These are phyloP conservation scores for Liolophura sinensis DNA, from an alignment of 1,140 invertebrate genomes.

Conservation along the genomic window DNA sequence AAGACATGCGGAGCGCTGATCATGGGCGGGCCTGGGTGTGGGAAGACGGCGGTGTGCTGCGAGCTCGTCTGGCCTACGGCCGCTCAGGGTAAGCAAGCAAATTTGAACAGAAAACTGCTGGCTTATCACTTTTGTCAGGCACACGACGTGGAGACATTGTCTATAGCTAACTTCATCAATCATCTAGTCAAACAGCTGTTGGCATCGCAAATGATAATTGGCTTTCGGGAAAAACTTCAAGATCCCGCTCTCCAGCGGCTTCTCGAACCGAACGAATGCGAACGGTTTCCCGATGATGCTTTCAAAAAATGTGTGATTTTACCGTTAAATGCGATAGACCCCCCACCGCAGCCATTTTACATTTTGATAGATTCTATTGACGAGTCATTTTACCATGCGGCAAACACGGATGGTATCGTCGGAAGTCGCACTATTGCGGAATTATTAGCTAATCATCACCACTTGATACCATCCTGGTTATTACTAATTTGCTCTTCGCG, in stretches of 20 bases:
- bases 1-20: conserved; percentile 76
- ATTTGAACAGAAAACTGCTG: conserved; percentile 43
- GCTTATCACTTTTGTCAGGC: conserved; percentile 60
- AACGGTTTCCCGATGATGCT: conserved; percentile 79
- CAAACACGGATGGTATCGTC: conserved; percentile 47
- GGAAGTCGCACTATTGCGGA: conserved; percentile 75
- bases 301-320: conserved; percentile 82
- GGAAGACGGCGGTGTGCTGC: conserved; percentile 76
- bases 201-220: conserved; percentile 61
- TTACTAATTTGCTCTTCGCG: conserved; percentile 87
- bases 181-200: conserved; percentile 80
- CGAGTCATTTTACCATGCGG: conserved; percentile 63
- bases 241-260: conserved; percentile 30
- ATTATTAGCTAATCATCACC: conserved; percentile 84
- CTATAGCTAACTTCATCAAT: conserved; percentile 80
- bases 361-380: conserved; percentile 92
- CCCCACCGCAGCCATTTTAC: conserved; percentile 77
- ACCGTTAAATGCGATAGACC: conserved; percentile 76
- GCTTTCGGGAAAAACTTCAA: conserved; percentile 64
- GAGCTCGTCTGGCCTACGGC: conserved; percentile 79
- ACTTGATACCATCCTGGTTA: conserved; percentile 92
- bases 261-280: conserved; percentile 37
- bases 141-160: conserved; percentile 68
- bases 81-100: conserved; percentile 41
- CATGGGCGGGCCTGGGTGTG: conserved; percentile 86